A percentile compares a stretch with the other conserved stretches of the same genome.
These are phyloP conservation scores for Oasisia sp. DNA, from an alignment of 2,888 invertebrate species.

Conservation along the genomic window DNA sequence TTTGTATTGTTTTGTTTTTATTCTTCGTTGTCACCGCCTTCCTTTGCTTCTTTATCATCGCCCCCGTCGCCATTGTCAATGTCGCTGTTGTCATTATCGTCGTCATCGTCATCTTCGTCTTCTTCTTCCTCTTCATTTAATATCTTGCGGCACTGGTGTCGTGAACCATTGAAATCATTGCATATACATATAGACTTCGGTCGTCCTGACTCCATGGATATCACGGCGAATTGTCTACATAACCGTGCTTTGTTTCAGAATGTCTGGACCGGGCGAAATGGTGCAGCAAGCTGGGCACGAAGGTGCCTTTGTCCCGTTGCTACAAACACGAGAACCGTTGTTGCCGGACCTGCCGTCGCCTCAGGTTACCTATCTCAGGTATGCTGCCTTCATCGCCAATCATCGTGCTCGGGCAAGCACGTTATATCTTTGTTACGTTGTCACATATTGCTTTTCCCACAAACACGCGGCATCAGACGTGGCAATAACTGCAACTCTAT, in stretches of 20 bases:
- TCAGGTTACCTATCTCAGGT: conserved; percentile 25
- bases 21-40: too few relatives aligned
- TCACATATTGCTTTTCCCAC: conserved; percentile 5
- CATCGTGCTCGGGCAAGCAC: background rate
- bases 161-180: background rate
- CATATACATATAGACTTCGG: background rate
- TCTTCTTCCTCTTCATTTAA: background rate
- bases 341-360: background rate
- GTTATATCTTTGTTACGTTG: background rate
- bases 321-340: conserved; percentile 13
- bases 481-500: background rate
- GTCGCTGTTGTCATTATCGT: too few relatives aligned
- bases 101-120: background rate
- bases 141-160: background rate
- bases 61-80: too few relatives aligned
- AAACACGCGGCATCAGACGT: background rate
- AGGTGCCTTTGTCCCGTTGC: conserved; percentile 24
- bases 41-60: too few relatives aligned
- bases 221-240: background rate
- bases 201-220: background rate
- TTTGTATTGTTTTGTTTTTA: too few relatives aligned
- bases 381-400: background rate
- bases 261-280: conserved; percentile 18
- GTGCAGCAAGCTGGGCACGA: conserved; percentile 24
- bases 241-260: background rate